phyloP scores from a whole-genome alignment of 1,140 invertebrate genomes.

The Oppia nitens region DNA sequence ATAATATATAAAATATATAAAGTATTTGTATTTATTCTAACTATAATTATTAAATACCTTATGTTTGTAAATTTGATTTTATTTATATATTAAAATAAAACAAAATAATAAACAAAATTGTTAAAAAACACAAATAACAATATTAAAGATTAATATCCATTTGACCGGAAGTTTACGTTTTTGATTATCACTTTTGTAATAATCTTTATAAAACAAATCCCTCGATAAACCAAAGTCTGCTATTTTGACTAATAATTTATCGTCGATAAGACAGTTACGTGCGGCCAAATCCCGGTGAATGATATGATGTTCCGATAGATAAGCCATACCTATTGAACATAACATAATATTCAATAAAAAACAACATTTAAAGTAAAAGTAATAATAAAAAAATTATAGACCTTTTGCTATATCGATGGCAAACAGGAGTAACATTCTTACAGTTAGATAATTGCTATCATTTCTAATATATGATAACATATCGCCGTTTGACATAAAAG shows the following conservation, averaged over 20 bases:
- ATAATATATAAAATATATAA: too few species aligned
- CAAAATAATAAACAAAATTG: too few species aligned
- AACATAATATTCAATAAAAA: too few species aligned
- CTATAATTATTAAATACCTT: too few species aligned
- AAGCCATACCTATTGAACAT: slow-evolving; percentile 90
- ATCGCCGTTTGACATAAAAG: slow-evolving; percentile 10
- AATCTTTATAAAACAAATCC: slow-evolving; percentile 17
- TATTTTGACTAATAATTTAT: slow-evolving; percentile 64
- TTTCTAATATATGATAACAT: background rate
- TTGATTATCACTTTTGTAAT: slow-evolving; percentile 62
- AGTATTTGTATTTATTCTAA: too few species aligned
- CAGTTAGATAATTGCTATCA: background rate
- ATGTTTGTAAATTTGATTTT: too few species aligned
- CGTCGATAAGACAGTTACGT: slow-evolving; percentile 58
- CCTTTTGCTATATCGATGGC: slow-evolving; percentile 3
- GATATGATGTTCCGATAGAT: slow-evolving; percentile 57
- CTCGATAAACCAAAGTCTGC: slow-evolving; percentile 65
- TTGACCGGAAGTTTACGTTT: slow-evolving; percentile 81
- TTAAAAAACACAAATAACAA: too few species aligned
- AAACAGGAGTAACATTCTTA: background rate
- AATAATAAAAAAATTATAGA: background rate
- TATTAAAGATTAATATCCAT: slow-evolving; percentile 99
- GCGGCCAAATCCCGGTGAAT: slow-evolving; percentile 63
- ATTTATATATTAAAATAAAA: too few species aligned
- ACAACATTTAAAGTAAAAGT: background rate